A percentile compares a stretch with the other conserved stretches of the same genome.
These are phyloP conservation scores for Cheilinus undulatus DNA, from an alignment of 2,113 vertebrate genomes.

Conservation along the genomic window DNA sequence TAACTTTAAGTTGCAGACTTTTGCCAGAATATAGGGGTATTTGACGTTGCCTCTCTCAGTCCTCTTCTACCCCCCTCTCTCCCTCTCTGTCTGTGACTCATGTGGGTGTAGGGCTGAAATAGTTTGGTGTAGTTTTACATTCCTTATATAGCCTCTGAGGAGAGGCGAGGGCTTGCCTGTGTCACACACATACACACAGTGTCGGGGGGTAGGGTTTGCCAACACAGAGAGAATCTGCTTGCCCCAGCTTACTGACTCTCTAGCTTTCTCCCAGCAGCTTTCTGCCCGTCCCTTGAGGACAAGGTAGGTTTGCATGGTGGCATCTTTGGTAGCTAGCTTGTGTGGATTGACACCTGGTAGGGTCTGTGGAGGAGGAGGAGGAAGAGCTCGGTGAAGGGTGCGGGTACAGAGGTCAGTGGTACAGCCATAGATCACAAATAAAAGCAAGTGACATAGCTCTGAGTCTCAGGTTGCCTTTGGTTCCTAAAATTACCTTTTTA, in stretches of 20 bases:
- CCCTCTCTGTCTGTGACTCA: slow-evolving; percentile 79
- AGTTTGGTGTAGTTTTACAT: slow-evolving; percentile 91
- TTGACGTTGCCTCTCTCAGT: slow-evolving; percentile 72
- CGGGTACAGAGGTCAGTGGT: slow-evolving; percentile 54
- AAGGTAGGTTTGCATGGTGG: slow-evolving; percentile 74
- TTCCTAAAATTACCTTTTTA: slow-evolving; percentile 53
- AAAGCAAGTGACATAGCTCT: slow-evolving; percentile 34
- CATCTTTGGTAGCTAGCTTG: slow-evolving; percentile 13
- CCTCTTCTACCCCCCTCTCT: slow-evolving; percentile 32
- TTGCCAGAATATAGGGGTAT: slow-evolving; percentile 69
- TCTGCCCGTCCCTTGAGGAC: slow-evolving; percentile 66
- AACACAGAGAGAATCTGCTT: slow-evolving; percentile 76
- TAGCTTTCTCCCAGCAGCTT: slow-evolving; percentile 70
- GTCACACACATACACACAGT: slow-evolving; percentile 74
- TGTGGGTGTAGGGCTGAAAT: slow-evolving; percentile 89
- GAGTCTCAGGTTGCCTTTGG: slow-evolving; percentile 54
- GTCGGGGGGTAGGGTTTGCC: slow-evolving; percentile 65
- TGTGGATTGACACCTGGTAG: slow-evolving; percentile 34
- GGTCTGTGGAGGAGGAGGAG: slow-evolving; percentile 10
- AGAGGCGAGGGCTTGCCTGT: slow-evolving; percentile 79
- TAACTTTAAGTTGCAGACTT: slow-evolving; percentile 37
- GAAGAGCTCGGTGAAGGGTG: slow-evolving; percentile 1
- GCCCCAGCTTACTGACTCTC: slow-evolving; percentile 65
- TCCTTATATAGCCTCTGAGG: slow-evolving; percentile 89
- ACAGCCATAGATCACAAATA: slow-evolving; percentile 35